phyloP scores from a whole-genome alignment of 2,888 invertebrate genomes.

The Apodemia hepburni region DNA sequence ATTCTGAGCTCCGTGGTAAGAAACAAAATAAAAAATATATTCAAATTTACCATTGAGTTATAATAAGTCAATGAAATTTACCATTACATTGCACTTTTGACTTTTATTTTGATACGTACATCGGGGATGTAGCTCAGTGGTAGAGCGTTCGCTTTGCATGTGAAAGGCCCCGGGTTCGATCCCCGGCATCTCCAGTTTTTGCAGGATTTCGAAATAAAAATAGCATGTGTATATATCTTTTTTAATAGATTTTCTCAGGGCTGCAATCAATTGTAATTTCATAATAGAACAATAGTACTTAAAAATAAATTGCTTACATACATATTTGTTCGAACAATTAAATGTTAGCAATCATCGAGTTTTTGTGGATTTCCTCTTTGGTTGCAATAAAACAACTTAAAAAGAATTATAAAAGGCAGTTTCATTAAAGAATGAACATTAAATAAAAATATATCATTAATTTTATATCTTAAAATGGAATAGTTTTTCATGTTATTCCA shows the following conservation, averaged over 20 bases:
- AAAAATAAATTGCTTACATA: slow-evolving; percentile 31
- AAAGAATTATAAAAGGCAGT: no score
- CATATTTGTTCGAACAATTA: slow-evolving; percentile 23
- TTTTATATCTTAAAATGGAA: background rate
- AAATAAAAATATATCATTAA: background rate
- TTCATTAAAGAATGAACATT: background rate
- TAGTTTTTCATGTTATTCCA: background rate
- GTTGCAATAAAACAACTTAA: background rate
- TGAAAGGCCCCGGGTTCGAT: slow-evolving; percentile 99
- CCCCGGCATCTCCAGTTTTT: slow-evolving; percentile 92
- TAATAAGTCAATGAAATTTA: no score
- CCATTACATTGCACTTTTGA: no score
- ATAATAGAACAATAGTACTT: slow-evolving; percentile 23
- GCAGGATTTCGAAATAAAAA: slow-evolving; percentile 25
- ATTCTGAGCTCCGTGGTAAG: no score
- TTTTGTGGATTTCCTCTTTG: background rate
- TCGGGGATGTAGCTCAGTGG: slow-evolving; percentile 98
- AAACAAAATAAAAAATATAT: no score
- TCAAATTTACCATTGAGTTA: no score
- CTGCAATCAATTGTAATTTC: slow-evolving; percentile 24
- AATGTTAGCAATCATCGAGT: slow-evolving; percentile 1
- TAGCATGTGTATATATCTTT: slow-evolving; percentile 24
- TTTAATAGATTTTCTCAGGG: slow-evolving; percentile 32
- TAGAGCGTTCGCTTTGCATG: slow-evolving; percentile 99
- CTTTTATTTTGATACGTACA: no score